Evolutionary conservation across 1,140 invertebrate species (phyloP), one percentile per base, ranked within the genome.

Genomic region (Drosophila bocki): DNA sequence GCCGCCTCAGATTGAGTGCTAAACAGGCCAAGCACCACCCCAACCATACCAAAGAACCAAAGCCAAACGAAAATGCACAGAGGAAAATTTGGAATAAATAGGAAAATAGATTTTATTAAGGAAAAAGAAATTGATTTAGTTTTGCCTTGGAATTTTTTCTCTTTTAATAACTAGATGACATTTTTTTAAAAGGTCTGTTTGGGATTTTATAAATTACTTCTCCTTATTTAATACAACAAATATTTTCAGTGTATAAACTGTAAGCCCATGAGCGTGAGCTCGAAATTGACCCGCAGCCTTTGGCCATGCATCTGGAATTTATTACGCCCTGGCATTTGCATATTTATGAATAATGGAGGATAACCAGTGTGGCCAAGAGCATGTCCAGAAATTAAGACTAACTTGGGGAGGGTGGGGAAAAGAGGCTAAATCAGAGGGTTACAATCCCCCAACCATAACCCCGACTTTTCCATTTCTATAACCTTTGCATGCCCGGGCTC

Each of bases 311-410:
- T 80, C 59, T 47, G 72, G 74, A 88, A 90, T 90, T 88, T 84
- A 81, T 83, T 75, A 75, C 68, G 68, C 42, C 65, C 59, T 48
- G 47, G 58, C 67, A 90, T 90, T 90, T 90, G 85, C 85, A 90
- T 90, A 90, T 90, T 88, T 90, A 90, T 87, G 83, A 87, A 88
- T 87, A 87, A 87, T 90, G 81, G 83, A 80, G 86, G 75, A 91
- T 90, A 85, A 74, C 84, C 77, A 80, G 78, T 58, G 48, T 56
- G 57, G 48, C 47, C 61, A 41, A 59, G 56, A 76, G 59, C 63
- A 79, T 71, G 74, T 65, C 65, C 63, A 63, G 60, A 72, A 72
- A 72, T 72, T 72, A 72, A 72, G 67, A 48, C 67, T 59, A 29
- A 39, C n/a, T 22, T 11, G 33, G 29, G 0, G 2, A 1, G 11